Evolutionary conservation across 2,888 invertebrate genomes (phyloP), one percentile per base, ranked within the genome.

Genomic region (Stenichneumon culpator): DNA sequence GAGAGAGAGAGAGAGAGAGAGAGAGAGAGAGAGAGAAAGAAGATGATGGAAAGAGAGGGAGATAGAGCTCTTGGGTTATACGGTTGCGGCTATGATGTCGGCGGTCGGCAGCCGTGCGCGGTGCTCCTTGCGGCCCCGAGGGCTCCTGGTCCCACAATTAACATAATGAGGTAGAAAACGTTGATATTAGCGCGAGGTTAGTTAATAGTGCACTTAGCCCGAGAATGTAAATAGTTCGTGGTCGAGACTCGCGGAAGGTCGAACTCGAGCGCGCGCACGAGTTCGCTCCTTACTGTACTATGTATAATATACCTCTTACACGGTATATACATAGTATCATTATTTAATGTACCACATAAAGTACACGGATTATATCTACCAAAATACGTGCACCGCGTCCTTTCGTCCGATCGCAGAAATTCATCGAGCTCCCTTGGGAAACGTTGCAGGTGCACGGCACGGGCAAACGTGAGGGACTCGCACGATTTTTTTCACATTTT

Each of bases 121-220:
- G 28, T 81, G 79, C 84, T 84, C 82, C 86, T 86, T 84, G 85
- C 85, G 84, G 88, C 89, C 89, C 81, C 86, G 85, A 87, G 90
- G 88, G 85, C 79, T 44, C 47, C 84, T 79, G 87, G 84, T 89
- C 88, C 88, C 89, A 85, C 89, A 91, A 92, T 92, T 92, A 92
- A 89, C 92, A 91, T 92, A 92, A 92, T 91, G 89, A 91, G 89
- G 87, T 77, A 89, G 88, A 90, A 90, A 89, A 90, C 88, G 88
- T 89, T 86, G 90, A 91, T 91, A 92, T 92, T 92, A 91, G 80
- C 90, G 86, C 87, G 88, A 91, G 89, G 89, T 90, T 92, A 92
- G 90, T 92, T 92, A 92, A 92, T 91, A 91, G 89, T 86, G 89
- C 90, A 87, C 86, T 92, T 90, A 91, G 87, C 86, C 83, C 81